Evolutionary conservation across 2,888 invertebrate species (phyloP), one percentile per base, ranked within the genome.

Genomic region (Melipona bicolor): DNA sequence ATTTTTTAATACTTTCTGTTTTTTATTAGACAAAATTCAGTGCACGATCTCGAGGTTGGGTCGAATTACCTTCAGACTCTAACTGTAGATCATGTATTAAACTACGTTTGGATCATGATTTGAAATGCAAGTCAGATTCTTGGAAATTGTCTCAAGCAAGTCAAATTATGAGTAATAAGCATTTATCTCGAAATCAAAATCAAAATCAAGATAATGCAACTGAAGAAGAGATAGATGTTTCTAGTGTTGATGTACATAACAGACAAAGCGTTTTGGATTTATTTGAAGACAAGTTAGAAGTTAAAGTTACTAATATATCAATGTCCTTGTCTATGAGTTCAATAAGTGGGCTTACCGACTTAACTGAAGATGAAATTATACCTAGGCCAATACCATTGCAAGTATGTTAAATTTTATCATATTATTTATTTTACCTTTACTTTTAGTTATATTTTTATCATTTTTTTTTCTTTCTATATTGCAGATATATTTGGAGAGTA

Each of bases 291-390:
- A 95, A 96, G 61, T 93, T 97, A 11, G 96, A 96, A 69, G 96
- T 97, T 17, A 95, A 96, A 43, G 95, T 97, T 0, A 95, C 95
- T 19, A 97, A 97, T 90, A 95, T 98, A 73, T 95, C 95, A 77
- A 94, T 98, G 88, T 95, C 96, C 21, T 95, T 98, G 75, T 97
- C 97, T 72, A 97, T 97, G 97, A 98, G 97, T 92, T 97, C 98
- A 0, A 96, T 98, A 0, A 96, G 97, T 56, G 98, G 97, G 19
- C 95, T 99, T 21, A 96, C 97, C 0, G 98, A 98, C 94, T 96
- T 99, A 86, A 95, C 97, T 1, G 98, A 98, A 93, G 98, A 99
- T 94, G 98, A 99, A 95, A 96, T 98, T 59, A 95, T 97, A 43
- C 96, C 96, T 3, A 96, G 97, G 78, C 97, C 98, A 0, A 96